A percentile compares a stretch with the other conserved stretches of the same genome.
phyloP scores from a whole-genome alignment of 2,797 vertebrate species.

The Rhabdomys pumilio region DNA sequence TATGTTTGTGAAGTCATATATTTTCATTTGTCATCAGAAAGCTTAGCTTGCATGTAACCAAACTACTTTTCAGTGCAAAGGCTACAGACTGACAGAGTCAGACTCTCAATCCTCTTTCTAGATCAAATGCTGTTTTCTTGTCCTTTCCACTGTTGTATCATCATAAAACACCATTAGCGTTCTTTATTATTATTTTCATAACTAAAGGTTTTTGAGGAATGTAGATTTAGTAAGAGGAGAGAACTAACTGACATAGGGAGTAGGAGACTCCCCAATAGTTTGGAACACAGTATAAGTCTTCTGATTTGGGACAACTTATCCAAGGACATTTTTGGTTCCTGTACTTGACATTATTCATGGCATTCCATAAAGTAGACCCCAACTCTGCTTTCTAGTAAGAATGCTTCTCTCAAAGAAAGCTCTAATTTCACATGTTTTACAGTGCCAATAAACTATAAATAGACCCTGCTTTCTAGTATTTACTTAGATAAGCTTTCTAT shows the following conservation, averaged over 20 bases:
- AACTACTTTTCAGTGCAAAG: background rate
- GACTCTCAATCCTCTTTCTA: background rate
- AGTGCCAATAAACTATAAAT: background rate
- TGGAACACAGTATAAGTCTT: background rate
- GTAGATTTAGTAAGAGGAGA: background rate
- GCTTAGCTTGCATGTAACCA: background rate
- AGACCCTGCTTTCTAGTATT: background rate
- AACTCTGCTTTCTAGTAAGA: constrained; percentile 29
- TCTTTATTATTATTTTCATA: constrained; percentile 9
- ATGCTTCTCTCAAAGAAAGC: constrained; percentile 24
- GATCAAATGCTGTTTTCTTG: background rate
- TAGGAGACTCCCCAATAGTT: background rate
- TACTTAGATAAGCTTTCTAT: constrained; percentile 39
- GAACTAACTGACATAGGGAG: constrained; percentile 26
- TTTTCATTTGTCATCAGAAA: constrained; percentile 13
- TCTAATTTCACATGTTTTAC: background rate
- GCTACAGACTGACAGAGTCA: background rate
- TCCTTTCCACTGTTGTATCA: background rate
- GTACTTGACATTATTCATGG: background rate
- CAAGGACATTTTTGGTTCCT: background rate
- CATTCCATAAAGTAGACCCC: background rate
- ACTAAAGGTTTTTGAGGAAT: constrained; percentile 7
- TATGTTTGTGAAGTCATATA: background rate
- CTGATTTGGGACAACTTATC: background rate
- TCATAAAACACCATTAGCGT: background rate